Evolutionary conservation across 2,113 vertebrate genomes (phyloP).

Genomic region (Albula goreensis): DNA sequence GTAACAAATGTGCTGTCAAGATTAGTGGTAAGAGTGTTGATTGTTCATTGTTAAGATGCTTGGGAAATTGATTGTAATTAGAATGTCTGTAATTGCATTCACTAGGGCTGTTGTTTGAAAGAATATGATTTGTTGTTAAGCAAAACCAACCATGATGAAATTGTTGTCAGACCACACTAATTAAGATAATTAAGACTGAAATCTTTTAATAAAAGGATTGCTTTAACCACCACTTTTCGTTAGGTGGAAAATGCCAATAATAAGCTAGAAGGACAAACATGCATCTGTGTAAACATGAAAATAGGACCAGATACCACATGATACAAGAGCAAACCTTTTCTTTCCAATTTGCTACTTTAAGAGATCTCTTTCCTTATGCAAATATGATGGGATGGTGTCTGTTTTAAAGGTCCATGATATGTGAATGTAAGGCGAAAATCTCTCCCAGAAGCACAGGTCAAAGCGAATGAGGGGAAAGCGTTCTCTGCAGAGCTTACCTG

Average conservation of each 20-base stretch:
- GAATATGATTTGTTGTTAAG: neutral
- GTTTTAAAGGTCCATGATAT: neutral
- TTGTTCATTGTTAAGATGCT: neutral
- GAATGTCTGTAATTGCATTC: neutral
- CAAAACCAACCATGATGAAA: neutral
- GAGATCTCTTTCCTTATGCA: neutral
- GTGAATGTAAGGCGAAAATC: neutral
- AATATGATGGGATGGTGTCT: neutral
- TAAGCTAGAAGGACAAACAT: neutral
- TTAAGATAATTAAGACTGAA: neutral
- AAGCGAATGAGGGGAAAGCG: neutral
- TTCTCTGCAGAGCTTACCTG: conserved; percentile 6
- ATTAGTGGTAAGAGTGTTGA: neutral
- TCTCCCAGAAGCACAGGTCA: neutral
- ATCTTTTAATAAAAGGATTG: neutral
- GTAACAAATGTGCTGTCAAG: neutral
- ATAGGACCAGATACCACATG: neutral
- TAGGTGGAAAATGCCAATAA: neutral
- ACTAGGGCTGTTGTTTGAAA: neutral
- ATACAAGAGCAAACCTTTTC: neutral
- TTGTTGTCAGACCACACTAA: neutral
- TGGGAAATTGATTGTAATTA: neutral
- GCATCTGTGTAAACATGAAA: neutral
- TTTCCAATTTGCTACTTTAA: neutral
- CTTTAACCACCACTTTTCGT: neutral